A percentile compares a stretch with the other conserved stretches of the same genome.
These are phyloP conservation scores for Dicrostonyx torquatus DNA, from an alignment of 2,797 vertebrate species.

Conservation along the genomic window DNA sequence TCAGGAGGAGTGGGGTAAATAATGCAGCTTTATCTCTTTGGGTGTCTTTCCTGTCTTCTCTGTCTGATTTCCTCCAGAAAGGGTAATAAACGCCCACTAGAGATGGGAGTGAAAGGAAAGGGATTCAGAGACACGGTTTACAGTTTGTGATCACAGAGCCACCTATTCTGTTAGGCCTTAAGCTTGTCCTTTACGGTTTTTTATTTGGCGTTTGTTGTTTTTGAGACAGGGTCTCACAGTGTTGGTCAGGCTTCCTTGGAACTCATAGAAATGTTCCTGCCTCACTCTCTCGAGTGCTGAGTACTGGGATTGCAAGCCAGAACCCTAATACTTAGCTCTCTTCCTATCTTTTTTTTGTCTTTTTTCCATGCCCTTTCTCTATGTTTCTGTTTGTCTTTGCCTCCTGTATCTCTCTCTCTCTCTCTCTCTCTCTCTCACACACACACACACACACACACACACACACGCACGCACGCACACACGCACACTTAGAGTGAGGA, in stretches of 20 bases:
- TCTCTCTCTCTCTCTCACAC: not conserved
- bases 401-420: not conserved
- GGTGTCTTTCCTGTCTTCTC: not conserved
- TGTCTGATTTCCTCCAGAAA: not conserved
- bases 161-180: not conserved
- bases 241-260: not conserved
- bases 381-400: not conserved
- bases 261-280: not conserved
- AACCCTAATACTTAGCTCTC: not conserved
- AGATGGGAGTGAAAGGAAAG: not conserved
- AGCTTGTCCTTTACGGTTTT: not conserved
- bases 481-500: not conserved
- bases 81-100: not conserved
- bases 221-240: not conserved
- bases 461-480: not conserved
- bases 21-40: constrained; percentile 12
- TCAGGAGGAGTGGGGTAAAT: not conserved
- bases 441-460: not conserved
- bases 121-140: constrained; percentile 41
- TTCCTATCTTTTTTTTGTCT: not conserved
- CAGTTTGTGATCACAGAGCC: constrained; percentile 51
- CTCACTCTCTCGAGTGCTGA: not conserved
- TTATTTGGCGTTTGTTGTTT: not conserved
- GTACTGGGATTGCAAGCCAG: not conserved
- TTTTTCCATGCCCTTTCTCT: not conserved